phyloP scores from a whole-genome alignment of 2,113 vertebrate species.

The Ailurus styani region DNA sequence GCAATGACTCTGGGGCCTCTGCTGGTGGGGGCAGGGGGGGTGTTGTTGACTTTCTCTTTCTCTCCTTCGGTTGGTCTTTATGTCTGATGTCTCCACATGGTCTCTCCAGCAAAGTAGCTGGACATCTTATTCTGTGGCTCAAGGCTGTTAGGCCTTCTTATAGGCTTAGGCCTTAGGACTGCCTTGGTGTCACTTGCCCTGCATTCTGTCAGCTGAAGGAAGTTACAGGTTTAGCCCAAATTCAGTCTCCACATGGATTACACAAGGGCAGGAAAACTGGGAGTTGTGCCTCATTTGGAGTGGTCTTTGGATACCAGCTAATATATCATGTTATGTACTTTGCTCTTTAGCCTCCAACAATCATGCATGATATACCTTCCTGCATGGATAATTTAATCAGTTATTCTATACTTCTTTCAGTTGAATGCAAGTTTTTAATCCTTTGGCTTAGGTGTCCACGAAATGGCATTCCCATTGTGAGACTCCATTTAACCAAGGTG shows the following conservation, averaged over 20 bases:
- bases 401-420: neutral
- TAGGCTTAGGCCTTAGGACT: neutral
- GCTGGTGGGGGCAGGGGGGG: neutral
- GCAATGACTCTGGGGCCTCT: neutral
- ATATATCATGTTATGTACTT: neutral
- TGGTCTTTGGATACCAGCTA: neutral
- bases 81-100: neutral
- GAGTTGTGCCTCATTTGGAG: neutral
- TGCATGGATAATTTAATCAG: neutral
- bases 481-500: neutral
- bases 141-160: neutral
- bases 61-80: neutral
- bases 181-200: no score
- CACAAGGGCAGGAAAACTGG: neutral
- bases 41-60: neutral
- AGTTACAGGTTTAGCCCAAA: neutral
- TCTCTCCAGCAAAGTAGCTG: neutral
- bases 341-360: neutral
- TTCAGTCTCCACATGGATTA: neutral
- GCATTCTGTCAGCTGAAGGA: neutral
- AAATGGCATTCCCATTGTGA: neutral
- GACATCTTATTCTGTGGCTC: neutral
- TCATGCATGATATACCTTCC: neutral
- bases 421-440: neutral
- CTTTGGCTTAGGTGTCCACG: neutral